Percentiles rank a stretch among this genome's conserved stretches.
phyloP scores from a whole-genome alignment of 2,113 vertebrate genomes.

The Dasyurus viverrinus region DNA sequence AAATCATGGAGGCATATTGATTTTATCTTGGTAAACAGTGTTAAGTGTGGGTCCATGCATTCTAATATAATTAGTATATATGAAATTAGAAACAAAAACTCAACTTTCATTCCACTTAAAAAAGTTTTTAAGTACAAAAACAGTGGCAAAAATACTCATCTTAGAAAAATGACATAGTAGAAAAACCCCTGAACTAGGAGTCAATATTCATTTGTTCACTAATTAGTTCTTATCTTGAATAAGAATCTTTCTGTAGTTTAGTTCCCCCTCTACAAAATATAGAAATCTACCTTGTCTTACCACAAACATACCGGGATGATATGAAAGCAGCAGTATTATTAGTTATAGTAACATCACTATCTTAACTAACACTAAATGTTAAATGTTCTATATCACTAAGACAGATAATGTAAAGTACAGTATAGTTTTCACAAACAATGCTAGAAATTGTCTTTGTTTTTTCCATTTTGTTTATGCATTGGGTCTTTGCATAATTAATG shows the following conservation, averaged over 20 bases:
- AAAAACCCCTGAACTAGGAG: background rate
- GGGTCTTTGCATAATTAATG: background rate
- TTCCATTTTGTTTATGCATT: background rate
- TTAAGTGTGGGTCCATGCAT: no score
- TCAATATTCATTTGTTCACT: background rate
- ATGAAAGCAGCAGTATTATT: constrained; percentile 38
- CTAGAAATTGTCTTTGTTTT: background rate
- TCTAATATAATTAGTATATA: background rate
- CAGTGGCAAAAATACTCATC: constrained; percentile 28
- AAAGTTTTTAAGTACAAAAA: constrained; percentile 40
- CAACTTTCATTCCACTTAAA: constrained; percentile 48
- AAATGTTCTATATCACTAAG: background rate
- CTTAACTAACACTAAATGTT: background rate
- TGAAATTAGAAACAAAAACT: constrained; percentile 33
- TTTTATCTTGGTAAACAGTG: no score
- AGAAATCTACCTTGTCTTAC: background rate
- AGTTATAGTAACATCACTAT: background rate
- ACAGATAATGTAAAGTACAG: background rate
- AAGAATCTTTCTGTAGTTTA: background rate
- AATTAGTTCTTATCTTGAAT: background rate
- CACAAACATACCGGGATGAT: background rate
- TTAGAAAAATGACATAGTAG: constrained; percentile 10
- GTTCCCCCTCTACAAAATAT: background rate
- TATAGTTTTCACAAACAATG: background rate
- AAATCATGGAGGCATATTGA: no score